phyloP scores from a whole-genome alignment of 2,797 vertebrate species.

The Coregonus suidteri region DNA sequence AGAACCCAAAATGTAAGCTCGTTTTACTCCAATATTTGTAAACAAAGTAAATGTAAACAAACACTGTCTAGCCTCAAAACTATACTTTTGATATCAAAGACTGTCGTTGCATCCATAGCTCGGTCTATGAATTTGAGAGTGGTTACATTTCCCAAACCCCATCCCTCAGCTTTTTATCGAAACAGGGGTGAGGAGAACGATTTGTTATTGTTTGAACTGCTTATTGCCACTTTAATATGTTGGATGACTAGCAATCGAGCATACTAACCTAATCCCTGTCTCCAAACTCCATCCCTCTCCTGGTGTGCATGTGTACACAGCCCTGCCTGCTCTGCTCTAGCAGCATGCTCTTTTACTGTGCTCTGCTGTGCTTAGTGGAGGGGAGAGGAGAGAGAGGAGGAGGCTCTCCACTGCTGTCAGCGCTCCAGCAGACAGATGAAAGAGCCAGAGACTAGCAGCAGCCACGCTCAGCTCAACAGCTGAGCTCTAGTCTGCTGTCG shows the following conservation, averaged over 20 bases:
- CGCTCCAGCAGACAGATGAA: conserved; percentile 36
- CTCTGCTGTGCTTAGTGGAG: conserved; percentile 12
- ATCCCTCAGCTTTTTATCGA: no score
- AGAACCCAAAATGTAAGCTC: no score
- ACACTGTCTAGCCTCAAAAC: no score
- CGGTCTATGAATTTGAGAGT: no score
- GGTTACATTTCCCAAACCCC: no score
- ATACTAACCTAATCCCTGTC: background rate
- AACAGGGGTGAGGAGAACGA: no score
- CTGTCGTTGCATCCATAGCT: no score
- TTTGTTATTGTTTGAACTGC: no score
- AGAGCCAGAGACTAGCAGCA: conserved; percentile 49
- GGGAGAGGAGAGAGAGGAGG: conserved; percentile 4
- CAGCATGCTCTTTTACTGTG: conserved; percentile 22
- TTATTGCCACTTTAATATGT: background rate
- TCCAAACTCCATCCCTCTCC: background rate
- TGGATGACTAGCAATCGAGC: background rate
- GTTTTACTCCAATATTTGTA: no score
- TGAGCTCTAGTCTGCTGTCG: conserved; percentile 51
- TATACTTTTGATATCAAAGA: no score
- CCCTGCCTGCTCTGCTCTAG: conserved; percentile 19
- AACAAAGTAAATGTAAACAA: no score
- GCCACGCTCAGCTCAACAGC: conserved; percentile 58
- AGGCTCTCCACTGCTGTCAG: conserved; percentile 35
- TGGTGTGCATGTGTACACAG: conserved; percentile 12